Evolutionary conservation across 1,140 invertebrate species (phyloP).

Genomic region (Holotrichia oblita): DNA sequence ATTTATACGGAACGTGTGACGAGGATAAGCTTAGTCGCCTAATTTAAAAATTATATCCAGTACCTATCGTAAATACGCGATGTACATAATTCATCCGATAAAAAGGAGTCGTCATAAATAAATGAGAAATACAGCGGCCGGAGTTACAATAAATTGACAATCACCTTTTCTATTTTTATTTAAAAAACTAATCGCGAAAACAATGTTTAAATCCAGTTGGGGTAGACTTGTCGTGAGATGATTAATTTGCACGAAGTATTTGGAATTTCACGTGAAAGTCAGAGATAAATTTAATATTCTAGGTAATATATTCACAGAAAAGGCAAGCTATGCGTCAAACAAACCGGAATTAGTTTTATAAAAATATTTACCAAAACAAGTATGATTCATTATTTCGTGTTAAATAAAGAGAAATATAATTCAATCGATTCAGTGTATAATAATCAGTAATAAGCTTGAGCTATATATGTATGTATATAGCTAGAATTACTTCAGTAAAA

Average conservation of each 20-base stretch:
- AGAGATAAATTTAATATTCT: not conserved
- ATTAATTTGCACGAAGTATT: not conserved
- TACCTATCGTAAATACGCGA: conserved; percentile 20
- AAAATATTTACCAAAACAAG: not conserved
- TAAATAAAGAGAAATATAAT: too few species aligned
- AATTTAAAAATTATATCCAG: conserved; percentile 33
- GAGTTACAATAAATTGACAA: conserved; percentile 19
- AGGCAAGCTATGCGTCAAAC: not conserved
- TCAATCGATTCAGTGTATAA: too few species aligned
- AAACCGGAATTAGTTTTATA: not conserved
- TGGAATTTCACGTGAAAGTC: conserved; percentile 10
- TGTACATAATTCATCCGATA: conserved; percentile 9
- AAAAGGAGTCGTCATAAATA: conserved; percentile 34
- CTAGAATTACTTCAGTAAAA: too few species aligned
- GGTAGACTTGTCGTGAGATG: not conserved
- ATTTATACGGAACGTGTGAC: conserved; percentile 24
- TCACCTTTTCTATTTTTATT: conserved; percentile 16
- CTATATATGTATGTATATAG: too few species aligned
- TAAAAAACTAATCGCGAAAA: conserved; percentile 8
- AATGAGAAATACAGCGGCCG: not conserved
- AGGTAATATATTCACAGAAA: not conserved
- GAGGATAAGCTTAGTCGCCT: not conserved
- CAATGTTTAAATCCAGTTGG: conserved; percentile 15
- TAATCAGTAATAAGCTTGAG: too few species aligned
- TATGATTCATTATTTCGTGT: not conserved